A percentile compares a stretch with the other conserved stretches of the same genome.
phyloP scores from a whole-genome alignment of 2,113 vertebrate genomes.

The Zosterops lateralis region DNA sequence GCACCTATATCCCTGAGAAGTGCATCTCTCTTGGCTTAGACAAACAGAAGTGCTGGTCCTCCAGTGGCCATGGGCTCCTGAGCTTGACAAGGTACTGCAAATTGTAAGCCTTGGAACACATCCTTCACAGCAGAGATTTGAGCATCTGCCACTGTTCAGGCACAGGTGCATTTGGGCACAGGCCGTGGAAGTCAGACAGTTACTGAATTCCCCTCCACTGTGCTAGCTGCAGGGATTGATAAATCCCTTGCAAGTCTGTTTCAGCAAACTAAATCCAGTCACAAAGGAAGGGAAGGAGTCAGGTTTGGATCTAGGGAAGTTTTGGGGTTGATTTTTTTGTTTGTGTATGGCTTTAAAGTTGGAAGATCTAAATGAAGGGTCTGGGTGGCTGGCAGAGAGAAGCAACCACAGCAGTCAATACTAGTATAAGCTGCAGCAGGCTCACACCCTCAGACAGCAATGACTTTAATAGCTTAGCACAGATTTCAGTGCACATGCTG shows the following conservation, averaged over 20 bases:
- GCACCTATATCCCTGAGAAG: neutral
- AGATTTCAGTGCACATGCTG: neutral
- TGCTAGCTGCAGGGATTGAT: fast-evolving
- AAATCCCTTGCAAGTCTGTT: neutral
- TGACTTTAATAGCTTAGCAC: neutral
- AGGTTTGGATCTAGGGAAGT: neutral
- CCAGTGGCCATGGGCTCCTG: fast-evolving
- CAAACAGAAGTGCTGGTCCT: neutral
- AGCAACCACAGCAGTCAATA: fast-evolving
- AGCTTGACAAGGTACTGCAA: neutral
- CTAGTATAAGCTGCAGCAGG: fast-evolving
- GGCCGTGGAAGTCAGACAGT: fast-evolving
- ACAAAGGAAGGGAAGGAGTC: neutral
- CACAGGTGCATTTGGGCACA: neutral
- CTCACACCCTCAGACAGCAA: neutral
- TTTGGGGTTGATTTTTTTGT: neutral
- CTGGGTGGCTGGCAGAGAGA: neutral
- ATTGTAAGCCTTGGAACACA: neutral
- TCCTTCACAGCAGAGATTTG: neutral
- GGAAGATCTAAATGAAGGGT: neutral
- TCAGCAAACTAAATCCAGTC: neutral
- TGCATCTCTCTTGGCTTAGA: neutral
- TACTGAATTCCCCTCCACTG: neutral
- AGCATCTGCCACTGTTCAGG: neutral
- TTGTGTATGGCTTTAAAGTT: neutral